Conservation (phyloP, 1,140 invertebrate species). For the Harpegnathos saltator region DNA sequence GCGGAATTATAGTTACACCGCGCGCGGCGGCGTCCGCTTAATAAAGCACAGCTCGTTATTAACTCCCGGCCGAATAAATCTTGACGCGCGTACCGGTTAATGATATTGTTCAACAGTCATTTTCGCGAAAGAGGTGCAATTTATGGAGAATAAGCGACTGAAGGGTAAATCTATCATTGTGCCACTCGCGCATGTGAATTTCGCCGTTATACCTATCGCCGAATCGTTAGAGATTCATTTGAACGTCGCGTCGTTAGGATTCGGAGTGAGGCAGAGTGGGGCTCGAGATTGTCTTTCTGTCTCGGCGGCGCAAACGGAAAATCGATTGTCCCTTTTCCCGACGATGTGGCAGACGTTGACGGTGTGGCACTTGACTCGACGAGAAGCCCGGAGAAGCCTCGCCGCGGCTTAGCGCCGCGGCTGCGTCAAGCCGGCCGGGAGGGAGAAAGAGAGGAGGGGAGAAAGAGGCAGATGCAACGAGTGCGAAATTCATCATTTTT, state of each 20-base stretch:
- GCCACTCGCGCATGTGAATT: too few relatives aligned
- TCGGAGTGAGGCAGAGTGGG: too few relatives aligned
- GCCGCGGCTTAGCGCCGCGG: too few relatives aligned
- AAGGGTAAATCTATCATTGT: too few relatives aligned
- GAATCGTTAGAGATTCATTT: not conserved
- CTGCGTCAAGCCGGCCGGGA: too few relatives aligned
- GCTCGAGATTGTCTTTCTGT: too few relatives aligned
- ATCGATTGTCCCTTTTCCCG: not conserved
- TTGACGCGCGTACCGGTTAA: not conserved
- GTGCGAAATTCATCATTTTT: conserved; percentile 25
- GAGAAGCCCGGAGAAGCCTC: not conserved
- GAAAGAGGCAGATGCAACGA: too few relatives aligned
- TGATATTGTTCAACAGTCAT: not conserved
- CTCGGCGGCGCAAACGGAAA: not conserved
- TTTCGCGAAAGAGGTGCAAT: not conserved
- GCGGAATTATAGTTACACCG: conserved; percentile 19
- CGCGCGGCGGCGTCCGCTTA: not conserved
- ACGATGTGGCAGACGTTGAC: too few relatives aligned
- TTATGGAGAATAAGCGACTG: too few relatives aligned
- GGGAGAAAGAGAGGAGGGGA: too few relatives aligned
- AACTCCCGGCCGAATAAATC: conserved; percentile 5
- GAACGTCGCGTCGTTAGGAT: not conserved
- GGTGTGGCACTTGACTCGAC: not conserved
- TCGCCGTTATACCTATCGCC: too few relatives aligned
- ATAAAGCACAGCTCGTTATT: not conserved